A percentile compares a stretch with the other conserved stretches of the same genome.
These are phyloP conservation scores for Cyanoderma ruficeps DNA, from an alignment of 2,113 vertebrate genomes.

Conservation along the genomic window DNA sequence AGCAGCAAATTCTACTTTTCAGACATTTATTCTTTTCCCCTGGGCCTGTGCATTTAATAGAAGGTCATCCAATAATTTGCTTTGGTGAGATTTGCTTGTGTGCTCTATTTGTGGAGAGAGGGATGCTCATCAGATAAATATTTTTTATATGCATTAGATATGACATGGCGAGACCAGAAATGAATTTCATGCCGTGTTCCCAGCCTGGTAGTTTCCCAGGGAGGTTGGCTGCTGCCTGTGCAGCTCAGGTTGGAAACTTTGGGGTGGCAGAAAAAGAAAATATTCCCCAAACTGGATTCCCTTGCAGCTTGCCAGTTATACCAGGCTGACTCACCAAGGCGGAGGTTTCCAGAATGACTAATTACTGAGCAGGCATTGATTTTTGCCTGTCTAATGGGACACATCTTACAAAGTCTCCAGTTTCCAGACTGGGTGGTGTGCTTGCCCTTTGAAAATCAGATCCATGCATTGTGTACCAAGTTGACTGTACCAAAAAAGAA, in stretches of 20 bases:
- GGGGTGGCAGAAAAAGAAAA: neutral
- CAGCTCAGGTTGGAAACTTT: neutral
- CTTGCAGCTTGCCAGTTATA: neutral
- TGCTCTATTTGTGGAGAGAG: neutral
- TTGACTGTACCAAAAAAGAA: slow-evolving; percentile 2
- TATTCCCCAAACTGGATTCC: neutral
- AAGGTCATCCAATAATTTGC: neutral
- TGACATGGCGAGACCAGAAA: neutral
- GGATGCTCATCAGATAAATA: neutral
- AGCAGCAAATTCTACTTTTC: neutral
- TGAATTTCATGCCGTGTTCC: neutral
- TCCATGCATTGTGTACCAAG: neutral
- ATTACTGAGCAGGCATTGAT: slow-evolving; percentile 20
- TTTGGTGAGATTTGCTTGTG: neutral
- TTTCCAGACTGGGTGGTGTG: slow-evolving; percentile 49
- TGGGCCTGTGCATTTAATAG: neutral
- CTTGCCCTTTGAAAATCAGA: slow-evolving; percentile 30
- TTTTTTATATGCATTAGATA: neutral
- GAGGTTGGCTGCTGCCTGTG: neutral
- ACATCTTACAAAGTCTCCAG: neutral
- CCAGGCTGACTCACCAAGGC: slow-evolving; percentile 23
- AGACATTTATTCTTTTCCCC: neutral
- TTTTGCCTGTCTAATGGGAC: slow-evolving; percentile 24
- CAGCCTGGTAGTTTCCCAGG: neutral
- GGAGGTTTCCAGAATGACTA: slow-evolving; percentile 23